Base-by-base conservation (phyloP, 2,797 vertebrate genomes). In the Fundulus diaphanus region DNA sequence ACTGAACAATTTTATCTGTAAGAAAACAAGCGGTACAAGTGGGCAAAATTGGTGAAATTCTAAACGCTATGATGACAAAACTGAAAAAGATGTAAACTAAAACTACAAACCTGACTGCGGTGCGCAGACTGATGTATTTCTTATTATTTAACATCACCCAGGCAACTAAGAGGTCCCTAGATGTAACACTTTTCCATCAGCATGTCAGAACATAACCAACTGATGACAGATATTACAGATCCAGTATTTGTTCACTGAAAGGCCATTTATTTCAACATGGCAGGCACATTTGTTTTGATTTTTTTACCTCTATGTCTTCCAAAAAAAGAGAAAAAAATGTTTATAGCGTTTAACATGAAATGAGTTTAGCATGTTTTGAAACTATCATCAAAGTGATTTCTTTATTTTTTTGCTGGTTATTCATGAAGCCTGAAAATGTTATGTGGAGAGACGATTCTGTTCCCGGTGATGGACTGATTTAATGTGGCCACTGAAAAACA, bases 161-260 rank as follows among this genome's bases (percentile, higher is more conserved):
- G 49, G 27, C 37, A 33, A 51, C 52, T 49, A 16, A 18, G 37
- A 54, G 33, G 31, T 27, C 79, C 1, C 44, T n/a, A 75, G 46
- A 40, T 46, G 52, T 66, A 56, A 33, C 49, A 77, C 51, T 40
- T 66, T 73, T 35, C 61, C 61, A 65, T 27, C 29, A 54, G 48
- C 20, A 20, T 72, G 54, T 74, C 24, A 44, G 52, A 79, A 72
- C 40, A 59, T 68, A 42, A 73, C 57, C 52, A 51, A 51, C 48
- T 13, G 56, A 54, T 61, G 48, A 54, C n/a, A 1, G 20, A 61
- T 54, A 33, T 72, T 33, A 51, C 46, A 35, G 20, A 70, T 0
- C 22, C 15, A 24, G 24, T 65, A 57, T 22, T 44, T 67, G 22
- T 63, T n/a, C 11, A 18, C 27, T 20, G 20, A 63, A 71, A 48